These are phyloP conservation scores for Petrosia ficiformis DNA, from an alignment of 37 sponge, comb jelly and placozoan species.

Conservation along the genomic window DNA sequence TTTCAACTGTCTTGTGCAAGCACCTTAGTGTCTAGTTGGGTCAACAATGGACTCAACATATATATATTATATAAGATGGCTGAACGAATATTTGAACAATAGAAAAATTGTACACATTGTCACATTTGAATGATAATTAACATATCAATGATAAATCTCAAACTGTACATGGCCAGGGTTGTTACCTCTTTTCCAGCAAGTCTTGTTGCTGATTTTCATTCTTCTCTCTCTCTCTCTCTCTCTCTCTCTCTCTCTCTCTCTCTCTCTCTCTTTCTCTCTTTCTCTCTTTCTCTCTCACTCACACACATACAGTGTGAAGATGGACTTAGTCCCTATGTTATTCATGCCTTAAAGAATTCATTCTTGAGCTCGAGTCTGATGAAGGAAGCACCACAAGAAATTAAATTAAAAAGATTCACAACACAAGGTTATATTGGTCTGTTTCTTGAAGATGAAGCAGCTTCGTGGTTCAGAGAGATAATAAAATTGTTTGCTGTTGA, in stretches of 20 bases:
- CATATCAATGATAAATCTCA: too few species aligned
- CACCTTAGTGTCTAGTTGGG: neutral
- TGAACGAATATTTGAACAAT: too few species aligned
- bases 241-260: conserved; percentile 11
- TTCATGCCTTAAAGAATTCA: conserved; percentile 49
- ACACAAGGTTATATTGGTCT: conserved; percentile 85
- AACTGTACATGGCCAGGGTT: too few species aligned
- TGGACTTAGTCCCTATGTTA: conserved; percentile 10
- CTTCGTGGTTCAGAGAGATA: conserved; percentile 72
- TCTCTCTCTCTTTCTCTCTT: neutral
- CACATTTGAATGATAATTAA: too few species aligned
- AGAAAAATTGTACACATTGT: too few species aligned
- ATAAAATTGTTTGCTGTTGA: conserved; percentile 52
- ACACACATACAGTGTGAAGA: conserved; percentile 40
- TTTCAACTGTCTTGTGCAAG: neutral
- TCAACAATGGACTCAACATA: neutral
- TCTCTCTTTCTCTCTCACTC: neutral
- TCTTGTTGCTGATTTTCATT: too few species aligned
- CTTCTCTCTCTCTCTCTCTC: neutral
- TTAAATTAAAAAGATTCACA: conserved; percentile 54
- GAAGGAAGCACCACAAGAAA: conserved; percentile 49
- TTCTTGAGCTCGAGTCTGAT: conserved; percentile 18
- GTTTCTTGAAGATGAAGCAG: conserved; percentile 79
- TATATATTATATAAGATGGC: too few species aligned
- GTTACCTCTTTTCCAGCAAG: too few species aligned